Evolutionary conservation across 37 sponge, comb jelly and placozoan genomes (phyloP).

Genomic region (Beroe forskalii): DNA sequence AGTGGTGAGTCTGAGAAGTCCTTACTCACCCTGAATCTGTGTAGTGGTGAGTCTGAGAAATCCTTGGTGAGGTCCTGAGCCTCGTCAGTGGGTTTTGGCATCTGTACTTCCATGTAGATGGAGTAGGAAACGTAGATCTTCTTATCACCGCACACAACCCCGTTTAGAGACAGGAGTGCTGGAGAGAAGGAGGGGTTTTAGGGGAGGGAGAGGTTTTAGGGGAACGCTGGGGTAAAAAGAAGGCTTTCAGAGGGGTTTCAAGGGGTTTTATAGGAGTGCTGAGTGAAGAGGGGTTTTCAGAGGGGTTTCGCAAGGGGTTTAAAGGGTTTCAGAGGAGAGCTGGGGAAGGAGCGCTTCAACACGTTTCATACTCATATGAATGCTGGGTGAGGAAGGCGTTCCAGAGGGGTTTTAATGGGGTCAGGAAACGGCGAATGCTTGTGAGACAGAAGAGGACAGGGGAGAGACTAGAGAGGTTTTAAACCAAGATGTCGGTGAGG

Average conservation of each 20-base stretch:
- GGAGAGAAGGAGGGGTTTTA: neutral
- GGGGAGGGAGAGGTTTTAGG: neutral
- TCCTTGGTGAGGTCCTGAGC: conserved; percentile 62
- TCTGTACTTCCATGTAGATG: conserved; percentile 65
- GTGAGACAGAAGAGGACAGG: no score
- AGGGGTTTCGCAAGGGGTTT: no score
- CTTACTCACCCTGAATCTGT: conserved; percentile 61
- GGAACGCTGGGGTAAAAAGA: neutral
- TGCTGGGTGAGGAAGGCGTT: no score
- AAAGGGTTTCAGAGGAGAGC: no score
- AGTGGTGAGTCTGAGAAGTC: no score
- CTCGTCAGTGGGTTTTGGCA: conserved; percentile 64
- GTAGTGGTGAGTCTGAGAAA: conserved; percentile 36
- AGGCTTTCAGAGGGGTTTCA: neutral
- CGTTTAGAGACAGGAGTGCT: conserved; percentile 50
- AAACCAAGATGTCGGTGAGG: no score
- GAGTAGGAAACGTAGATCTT: conserved; percentile 64
- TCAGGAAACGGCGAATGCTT: no score
- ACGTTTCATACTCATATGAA: no score
- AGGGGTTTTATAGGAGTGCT: neutral
- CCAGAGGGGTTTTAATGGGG: no score
- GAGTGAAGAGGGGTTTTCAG: neutral
- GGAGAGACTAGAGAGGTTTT: no score
- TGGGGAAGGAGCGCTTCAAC: no score
- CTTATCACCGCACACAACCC: conserved; percentile 62